Evolutionary conservation across 1,140 invertebrate genomes (phyloP).

Genomic region (Tribolium madens): DNA sequence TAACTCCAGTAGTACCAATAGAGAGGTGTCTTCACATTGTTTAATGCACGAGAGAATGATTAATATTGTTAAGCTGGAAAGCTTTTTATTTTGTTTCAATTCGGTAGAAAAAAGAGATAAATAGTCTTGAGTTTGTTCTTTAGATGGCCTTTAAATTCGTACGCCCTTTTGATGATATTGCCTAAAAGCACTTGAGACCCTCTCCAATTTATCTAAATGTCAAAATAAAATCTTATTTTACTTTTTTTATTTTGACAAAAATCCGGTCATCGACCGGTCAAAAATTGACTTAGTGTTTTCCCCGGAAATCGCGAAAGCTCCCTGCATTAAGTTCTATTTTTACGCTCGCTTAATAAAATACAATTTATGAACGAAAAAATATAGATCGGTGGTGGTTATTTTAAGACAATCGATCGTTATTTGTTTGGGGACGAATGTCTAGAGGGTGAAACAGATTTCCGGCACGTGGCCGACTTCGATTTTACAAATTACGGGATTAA

Average conservation of each 20-base stretch:
- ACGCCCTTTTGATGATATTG: constrained; percentile 10
- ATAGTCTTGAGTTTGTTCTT: constrained; percentile 5
- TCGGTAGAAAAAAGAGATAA: neutral
- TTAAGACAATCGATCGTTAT: neutral
- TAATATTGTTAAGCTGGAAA: too few relatives aligned
- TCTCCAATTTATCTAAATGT: constrained; percentile 10
- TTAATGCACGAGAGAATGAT: too few relatives aligned
- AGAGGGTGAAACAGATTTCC: constrained; percentile 4
- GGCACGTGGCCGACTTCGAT: constrained; percentile 19
- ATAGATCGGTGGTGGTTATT: too few relatives aligned
- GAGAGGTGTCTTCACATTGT: too few relatives aligned
- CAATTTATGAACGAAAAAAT: neutral
- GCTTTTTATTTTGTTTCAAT: neutral
- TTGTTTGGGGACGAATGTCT: neutral
- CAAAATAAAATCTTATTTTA: constrained; percentile 1
- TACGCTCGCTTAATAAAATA: neutral
- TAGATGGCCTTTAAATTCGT: constrained; percentile 13
- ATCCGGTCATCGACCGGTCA: neutral
- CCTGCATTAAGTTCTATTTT: neutral
- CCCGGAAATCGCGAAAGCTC: neutral
- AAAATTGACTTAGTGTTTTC: neutral
- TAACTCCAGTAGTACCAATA: too few relatives aligned
- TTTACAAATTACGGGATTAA: constrained; percentile 17
- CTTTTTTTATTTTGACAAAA: neutral
- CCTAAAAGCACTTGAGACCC: constrained; percentile 6